Evolutionary conservation across 2,888 invertebrate species (phyloP), one percentile per base, ranked within the genome.

Genomic region (Tipula lateralis): DNA sequence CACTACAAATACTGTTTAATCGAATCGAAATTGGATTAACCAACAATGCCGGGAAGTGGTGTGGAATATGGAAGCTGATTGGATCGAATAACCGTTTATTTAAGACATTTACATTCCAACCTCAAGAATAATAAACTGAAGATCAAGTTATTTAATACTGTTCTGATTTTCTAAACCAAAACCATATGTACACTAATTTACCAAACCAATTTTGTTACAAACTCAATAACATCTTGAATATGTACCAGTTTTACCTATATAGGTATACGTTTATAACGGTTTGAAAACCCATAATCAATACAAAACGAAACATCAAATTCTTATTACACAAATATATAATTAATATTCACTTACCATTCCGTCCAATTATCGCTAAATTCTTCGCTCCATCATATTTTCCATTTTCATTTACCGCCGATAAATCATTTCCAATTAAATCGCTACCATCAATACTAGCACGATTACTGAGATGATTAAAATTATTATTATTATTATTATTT

Each of bases 281-380:
- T 66, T 66, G 19, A 24, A 66, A 66, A 66, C 24, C 19, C 66
- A 66, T 66, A 19, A 66, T 24, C 19, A 50, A 39, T 2, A 6
- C 12, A 36, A 36, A 36, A 36, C 36, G 36, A 36, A 44, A 44
- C 44, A 44, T 44, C 5, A 16, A 44, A 44, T 44, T 16, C 4
- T 16, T 44, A 44, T 44, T n/a, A n/a, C n/a, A n/a, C n/a, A 44
- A 6, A 44, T 4, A 4, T 12, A 66, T 66, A 24, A 66, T 66
- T 66, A 66, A 66, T 66, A 66, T 66, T 66, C 66, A 86, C 86
- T 87, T 86, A 87, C 87, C 87, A 86, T 87, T 87, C 86, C 86
- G 87, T 86, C 87, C 86, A 86, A 86, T 87, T 86, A 86, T 85
- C 85, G 86, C 82, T 30, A 34, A 34, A 50, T 50, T 84, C 50